A percentile compares a stretch with the other conserved stretches of the same genome.
phyloP scores from a whole-genome alignment of 2,797 vertebrate species.

The Moxostoma hubbsi region DNA sequence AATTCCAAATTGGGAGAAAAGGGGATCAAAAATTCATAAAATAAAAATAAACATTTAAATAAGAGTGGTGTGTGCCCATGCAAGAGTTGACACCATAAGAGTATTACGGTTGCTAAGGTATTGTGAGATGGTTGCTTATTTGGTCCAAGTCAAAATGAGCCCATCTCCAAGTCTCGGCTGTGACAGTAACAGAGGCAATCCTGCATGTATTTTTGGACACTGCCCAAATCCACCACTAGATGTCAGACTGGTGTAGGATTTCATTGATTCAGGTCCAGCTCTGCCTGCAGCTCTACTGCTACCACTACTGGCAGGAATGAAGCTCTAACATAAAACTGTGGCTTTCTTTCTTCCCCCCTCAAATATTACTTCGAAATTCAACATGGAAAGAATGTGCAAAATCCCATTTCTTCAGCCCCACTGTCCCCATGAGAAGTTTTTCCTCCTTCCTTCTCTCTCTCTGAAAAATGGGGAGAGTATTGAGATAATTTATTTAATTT shows the following conservation, averaged over 20 bases:
- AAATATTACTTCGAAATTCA: conserved; percentile 51
- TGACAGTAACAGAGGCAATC: too few relatives aligned
- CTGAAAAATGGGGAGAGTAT: background rate
- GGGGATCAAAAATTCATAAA: too few relatives aligned
- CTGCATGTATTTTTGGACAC: background rate
- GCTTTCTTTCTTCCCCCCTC: conserved; percentile 33
- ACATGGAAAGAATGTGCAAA: conserved; percentile 80
- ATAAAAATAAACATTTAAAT: too few relatives aligned
- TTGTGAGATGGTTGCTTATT: background rate
- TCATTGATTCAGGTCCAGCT: conserved; percentile 7
- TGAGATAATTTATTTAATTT: too few relatives aligned
- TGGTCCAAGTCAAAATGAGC: too few relatives aligned
- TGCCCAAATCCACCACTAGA: conserved; percentile 45
- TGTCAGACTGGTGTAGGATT: conserved; percentile 33
- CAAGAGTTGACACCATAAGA: too few relatives aligned
- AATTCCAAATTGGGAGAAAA: too few relatives aligned
- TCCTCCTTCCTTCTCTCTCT: conserved; percentile 1
- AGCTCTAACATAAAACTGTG: conserved; percentile 22
- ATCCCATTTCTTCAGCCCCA: conserved; percentile 67
- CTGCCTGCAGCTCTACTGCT: background rate
- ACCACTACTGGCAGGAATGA: conserved; percentile 37
- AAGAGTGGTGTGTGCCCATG: too few relatives aligned
- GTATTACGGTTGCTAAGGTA: background rate
- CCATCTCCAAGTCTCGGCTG: too few relatives aligned
- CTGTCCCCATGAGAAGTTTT: conserved; percentile 37